Conservation (phyloP, 1,140 invertebrate species). For the Trissolcus basalis region DNA sequence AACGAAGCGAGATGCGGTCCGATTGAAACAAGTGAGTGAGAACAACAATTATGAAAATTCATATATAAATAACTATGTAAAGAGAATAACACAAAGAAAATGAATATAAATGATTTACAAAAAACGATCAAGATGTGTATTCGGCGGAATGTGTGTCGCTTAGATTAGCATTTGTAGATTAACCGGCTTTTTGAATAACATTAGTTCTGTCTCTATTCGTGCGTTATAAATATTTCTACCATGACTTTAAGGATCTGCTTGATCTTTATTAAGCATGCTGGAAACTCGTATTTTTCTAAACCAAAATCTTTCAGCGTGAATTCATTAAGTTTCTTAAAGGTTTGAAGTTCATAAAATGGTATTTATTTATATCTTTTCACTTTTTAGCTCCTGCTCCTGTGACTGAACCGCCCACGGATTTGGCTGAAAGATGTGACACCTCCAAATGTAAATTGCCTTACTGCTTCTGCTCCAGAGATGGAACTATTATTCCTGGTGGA, state of each 20-base stretch:
- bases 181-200: constrained; percentile 50
- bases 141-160: constrained; percentile 41
- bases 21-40: constrained; percentile 86
- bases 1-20: constrained; percentile 93
- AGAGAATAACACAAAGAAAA: no score
- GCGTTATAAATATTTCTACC: constrained; percentile 25
- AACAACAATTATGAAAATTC: no score
- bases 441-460: constrained; percentile 88
- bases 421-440: constrained; percentile 86
- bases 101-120: no score
- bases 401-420: constrained; percentile 86
- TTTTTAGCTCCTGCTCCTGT: constrained; percentile 83
- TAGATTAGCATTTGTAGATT: constrained; percentile 52
- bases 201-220: no score
- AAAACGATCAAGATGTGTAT: constrained; percentile 51
- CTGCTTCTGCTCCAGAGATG: constrained; percentile 95
- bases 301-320: constrained; percentile 16
- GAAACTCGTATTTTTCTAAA: constrained; percentile 18
- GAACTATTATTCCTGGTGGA: constrained; percentile 89
- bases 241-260: constrained; percentile 36
- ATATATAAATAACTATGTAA: no score
- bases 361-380: constrained; percentile 8
- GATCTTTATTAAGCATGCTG: constrained; percentile 35
- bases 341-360: constrained; percentile 15
- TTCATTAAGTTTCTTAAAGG: constrained; percentile 25